Evolutionary conservation across 2,113 vertebrate genomes (phyloP).

Genomic region (Prinia subflava): DNA sequence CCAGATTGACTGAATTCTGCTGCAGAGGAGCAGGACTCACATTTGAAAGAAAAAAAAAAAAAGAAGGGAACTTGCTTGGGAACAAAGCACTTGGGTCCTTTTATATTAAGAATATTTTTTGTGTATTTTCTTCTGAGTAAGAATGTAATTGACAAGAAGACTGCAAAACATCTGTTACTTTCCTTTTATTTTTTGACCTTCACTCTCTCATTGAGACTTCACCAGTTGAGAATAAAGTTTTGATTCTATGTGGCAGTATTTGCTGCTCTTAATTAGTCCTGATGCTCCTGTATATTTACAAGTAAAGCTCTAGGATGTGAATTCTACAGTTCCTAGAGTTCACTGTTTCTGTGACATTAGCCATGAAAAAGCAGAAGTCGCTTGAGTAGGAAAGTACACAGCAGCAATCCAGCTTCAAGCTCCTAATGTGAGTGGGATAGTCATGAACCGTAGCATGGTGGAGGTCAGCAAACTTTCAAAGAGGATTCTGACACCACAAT

Average conservation of each 20-base stretch:
- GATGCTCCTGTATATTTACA: not conserved
- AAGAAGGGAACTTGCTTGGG: not conserved
- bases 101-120: not conserved
- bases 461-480: not conserved
- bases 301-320: not conserved
- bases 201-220: not conserved
- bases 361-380: not conserved
- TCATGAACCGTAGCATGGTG: not conserved
- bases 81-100: not conserved
- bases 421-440: not conserved
- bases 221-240: not conserved
- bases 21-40: not conserved
- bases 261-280: not conserved
- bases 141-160: not conserved
- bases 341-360: not conserved
- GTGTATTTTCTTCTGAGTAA: not conserved
- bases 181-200: not conserved
- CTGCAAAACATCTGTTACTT: not conserved
- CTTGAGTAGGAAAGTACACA: not conserved
- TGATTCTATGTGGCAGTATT: not conserved
- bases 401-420: not conserved
- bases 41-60: not conserved
- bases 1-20: not conserved
- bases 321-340: not conserved
- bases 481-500: not conserved